Base-by-base conservation (phyloP, 2,113 vertebrate species). In the Gnathochromis pfefferi region DNA sequence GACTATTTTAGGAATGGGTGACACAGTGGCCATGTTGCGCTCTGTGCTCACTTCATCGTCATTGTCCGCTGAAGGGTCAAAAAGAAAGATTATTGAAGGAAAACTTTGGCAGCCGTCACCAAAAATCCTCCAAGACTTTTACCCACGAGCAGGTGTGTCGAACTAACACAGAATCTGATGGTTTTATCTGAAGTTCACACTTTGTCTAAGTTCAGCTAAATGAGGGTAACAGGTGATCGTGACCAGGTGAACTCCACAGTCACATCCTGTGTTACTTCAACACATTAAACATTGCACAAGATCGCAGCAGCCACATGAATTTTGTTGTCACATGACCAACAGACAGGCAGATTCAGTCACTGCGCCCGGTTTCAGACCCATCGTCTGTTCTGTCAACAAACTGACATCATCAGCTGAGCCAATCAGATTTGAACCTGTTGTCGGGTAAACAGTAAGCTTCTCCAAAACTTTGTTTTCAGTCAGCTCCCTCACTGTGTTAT, bases 1-100 rank as follows among this genome's bases (percentile, higher is more conserved):
- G 92, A 96, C 92, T 35, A 96, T 96, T 93, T 95, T 95, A 7
- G 96, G 96, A 38, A 96, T 94, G 79, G 95, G 92, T 0, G 94
- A 94, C 78, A 84, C 87, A 16, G 94, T 68, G 9, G 94, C 92
- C 90, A 94, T 54, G 90, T 78, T 94, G 78, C 80, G 73, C n/a
- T 96, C 95, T 42, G 70, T 82, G 85, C 91, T 89, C 47, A 23
- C 94, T 91, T 95, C 95, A 9, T 84, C 35, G 40, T 93, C 91
- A 40, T 94, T 79, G 3, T 85, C 92, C 33, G 47, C 93, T 93
- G 19, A 21, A 85, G 70, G 35, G 3, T 57, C 12, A 91, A 54
- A 51, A 65, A 65, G 60, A 65, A 63, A 4, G 23, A 7, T 78
- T 19, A 78, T 3, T 23, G 19, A 82, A 81, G 3, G 49, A 65